Conservation (phyloP, 2,113 vertebrate genomes). For the Hippocampus abdominalis region DNA sequence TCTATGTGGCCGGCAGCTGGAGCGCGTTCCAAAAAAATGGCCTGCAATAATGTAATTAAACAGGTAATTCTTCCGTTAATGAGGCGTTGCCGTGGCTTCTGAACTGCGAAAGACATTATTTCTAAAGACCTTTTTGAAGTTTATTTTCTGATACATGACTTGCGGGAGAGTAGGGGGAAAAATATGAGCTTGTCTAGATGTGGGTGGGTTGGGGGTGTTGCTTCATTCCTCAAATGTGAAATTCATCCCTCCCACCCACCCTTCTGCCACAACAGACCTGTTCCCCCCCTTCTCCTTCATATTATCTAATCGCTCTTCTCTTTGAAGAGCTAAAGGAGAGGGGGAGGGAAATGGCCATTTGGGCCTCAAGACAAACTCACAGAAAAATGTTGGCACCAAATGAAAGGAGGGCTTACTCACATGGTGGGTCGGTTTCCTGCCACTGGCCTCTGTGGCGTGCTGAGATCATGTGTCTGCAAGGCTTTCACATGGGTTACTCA, state of each 20-base stretch:
- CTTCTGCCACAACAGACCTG: conserved; percentile 67
- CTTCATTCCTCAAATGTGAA: conserved; percentile 68
- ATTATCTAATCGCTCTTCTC: conserved; percentile 71
- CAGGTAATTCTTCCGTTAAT: conserved; percentile 67
- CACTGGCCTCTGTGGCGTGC: conserved; percentile 75
- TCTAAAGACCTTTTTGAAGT: conserved; percentile 68
- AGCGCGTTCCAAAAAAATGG: conserved; percentile 45
- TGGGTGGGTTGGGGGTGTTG: conserved; percentile 59
- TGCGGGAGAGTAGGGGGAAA: conserved; percentile 44
- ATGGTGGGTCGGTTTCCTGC: conserved; percentile 79
- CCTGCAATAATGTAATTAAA: conserved; percentile 56
- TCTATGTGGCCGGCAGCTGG: conserved; percentile 14
- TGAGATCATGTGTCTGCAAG: conserved; percentile 81
- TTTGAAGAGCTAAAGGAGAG: conserved; percentile 65
- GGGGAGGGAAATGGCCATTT: conserved; percentile 62
- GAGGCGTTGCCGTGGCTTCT: conserved; percentile 54
- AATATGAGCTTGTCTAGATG: conserved; percentile 60
- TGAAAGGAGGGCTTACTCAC: conserved; percentile 75
- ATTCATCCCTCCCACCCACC: conserved; percentile 69
- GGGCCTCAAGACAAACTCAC: conserved; percentile 77
- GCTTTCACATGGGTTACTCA: conserved; percentile 80
- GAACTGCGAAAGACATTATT: conserved; percentile 67
- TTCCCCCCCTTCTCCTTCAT: conserved; percentile 42
- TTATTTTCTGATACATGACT: conserved; percentile 62
- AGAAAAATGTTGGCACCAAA: conserved; percentile 79